Percentiles rank a stretch among this genome's conserved stretches.
phyloP scores from a whole-genome alignment of 1,140 invertebrate species.

The Tribolium castaneum region DNA sequence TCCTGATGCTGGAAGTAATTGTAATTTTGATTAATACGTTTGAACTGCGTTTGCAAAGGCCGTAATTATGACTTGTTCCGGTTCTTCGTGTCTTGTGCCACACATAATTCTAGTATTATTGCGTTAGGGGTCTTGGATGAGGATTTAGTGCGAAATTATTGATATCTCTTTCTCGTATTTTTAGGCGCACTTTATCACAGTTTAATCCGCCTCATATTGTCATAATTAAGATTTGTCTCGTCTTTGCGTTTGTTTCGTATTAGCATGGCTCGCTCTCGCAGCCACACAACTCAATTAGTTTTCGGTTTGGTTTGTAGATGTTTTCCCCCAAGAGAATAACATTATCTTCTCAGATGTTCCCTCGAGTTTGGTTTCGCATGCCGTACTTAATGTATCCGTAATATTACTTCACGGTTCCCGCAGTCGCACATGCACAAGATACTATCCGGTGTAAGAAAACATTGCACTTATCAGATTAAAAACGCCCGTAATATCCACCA shows the following conservation, averaged over 20 bases:
- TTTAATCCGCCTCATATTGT: constrained; percentile 30
- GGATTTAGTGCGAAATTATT: too few relatives aligned
- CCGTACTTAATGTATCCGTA: constrained; percentile 46
- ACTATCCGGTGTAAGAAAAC: constrained; percentile 33
- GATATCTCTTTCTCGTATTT: not conserved
- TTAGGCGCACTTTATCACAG: constrained; percentile 1
- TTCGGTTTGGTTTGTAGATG: constrained; percentile 53
- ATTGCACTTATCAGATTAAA: constrained; percentile 47
- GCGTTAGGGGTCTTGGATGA: too few relatives aligned
- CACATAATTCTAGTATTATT: too few relatives aligned
- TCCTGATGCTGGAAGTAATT: constrained; percentile 27
- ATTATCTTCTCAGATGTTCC: constrained; percentile 55
- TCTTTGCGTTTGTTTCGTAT: constrained; percentile 56
- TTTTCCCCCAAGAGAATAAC: constrained; percentile 49
- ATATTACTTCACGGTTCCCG: constrained; percentile 45
- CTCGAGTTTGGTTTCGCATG: constrained; percentile 51
- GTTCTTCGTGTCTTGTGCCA: not conserved
- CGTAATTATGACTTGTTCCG: not conserved
- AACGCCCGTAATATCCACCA: constrained; percentile 40
- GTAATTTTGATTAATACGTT: constrained; percentile 17
- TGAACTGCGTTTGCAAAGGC: not conserved
- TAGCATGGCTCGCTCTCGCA: constrained; percentile 46
- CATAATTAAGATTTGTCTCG: constrained; percentile 53
- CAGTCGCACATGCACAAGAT: constrained; percentile 29
- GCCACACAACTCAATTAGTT: constrained; percentile 58